These are phyloP conservation scores for Charaxes varanes DNA, from an alignment of 1,140 invertebrate species.

Conservation along the genomic window DNA sequence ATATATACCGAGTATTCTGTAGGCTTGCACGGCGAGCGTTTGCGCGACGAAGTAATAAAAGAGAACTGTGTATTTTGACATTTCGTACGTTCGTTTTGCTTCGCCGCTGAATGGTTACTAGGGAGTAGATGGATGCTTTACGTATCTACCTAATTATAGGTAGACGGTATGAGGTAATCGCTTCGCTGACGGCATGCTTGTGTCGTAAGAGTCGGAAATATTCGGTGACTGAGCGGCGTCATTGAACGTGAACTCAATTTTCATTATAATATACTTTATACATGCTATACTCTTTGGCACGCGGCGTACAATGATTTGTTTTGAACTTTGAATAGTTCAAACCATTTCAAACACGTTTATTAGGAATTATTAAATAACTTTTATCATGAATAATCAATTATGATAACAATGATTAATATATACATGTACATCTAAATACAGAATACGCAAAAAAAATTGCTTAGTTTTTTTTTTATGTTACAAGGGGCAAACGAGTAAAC, in stretches of 20 bases:
- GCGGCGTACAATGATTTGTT: conserved; percentile 6
- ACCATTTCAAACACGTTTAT: too few species aligned
- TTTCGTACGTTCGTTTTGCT: conserved; percentile 47
- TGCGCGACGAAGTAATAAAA: conserved; percentile 39
- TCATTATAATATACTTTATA: conserved; percentile 24
- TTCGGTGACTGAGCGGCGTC: conserved; percentile 44
- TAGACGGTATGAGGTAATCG: conserved; percentile 64
- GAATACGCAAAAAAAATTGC: too few species aligned
- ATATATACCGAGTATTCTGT: conserved; percentile 79
- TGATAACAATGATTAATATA: too few species aligned
- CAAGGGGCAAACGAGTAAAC: too few species aligned
- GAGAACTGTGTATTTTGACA: conserved; percentile 38
- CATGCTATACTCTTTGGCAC: conserved; percentile 1
- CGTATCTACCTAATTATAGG: conserved; percentile 66
- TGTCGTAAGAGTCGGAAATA: conserved; percentile 67
- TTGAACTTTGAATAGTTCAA: conserved; percentile 4
- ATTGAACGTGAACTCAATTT: conserved; percentile 58
- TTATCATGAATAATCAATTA: too few species aligned
- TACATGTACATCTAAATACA: too few species aligned
- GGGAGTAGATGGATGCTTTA: conserved; percentile 47
- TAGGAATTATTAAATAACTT: too few species aligned
- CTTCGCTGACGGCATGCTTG: conserved; percentile 37
- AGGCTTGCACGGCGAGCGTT: conserved; percentile 37
- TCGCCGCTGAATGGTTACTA: conserved; percentile 51
- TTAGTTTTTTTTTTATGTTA: too few species aligned